A percentile compares a stretch with the other conserved stretches of the same genome.
Conservation (phyloP, 2,888 invertebrate genomes). For the Eupelmus urozonus region DNA sequence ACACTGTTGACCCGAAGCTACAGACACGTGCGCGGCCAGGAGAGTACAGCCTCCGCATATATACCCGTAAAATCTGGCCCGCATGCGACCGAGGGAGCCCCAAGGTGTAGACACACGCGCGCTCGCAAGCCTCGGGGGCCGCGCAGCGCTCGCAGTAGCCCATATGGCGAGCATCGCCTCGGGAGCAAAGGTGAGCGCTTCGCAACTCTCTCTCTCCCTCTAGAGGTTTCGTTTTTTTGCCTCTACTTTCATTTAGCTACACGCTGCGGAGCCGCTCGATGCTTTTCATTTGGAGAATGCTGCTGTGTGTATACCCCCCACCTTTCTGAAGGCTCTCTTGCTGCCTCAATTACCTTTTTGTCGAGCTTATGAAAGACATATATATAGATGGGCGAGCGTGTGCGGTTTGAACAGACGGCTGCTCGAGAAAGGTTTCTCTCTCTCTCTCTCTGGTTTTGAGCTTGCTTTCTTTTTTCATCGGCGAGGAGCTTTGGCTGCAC, state of each 20-base stretch:
- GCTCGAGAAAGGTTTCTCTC: not conserved
- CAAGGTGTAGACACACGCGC: not conserved
- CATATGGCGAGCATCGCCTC: conserved; percentile 74
- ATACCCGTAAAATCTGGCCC: conserved; percentile 7
- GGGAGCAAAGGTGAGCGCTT: conserved; percentile 68
- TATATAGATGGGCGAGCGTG: not conserved
- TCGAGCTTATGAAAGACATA: conserved; percentile 28
- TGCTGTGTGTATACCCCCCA: not conserved
- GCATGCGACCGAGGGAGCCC: not conserved
- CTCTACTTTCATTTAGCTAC: not conserved
- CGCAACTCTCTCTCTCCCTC: conserved; percentile 28
- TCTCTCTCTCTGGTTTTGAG: not conserved
- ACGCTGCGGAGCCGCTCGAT: not conserved
- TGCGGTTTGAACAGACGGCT: not conserved
- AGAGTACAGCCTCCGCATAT: not conserved
- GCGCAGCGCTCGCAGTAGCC: conserved; percentile 64
- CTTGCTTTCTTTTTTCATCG: conserved; percentile 4
- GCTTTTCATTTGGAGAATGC: conserved; percentile 25
- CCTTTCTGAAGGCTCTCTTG: not conserved
- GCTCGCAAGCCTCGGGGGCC: conserved; percentile 67
- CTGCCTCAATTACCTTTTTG: conserved; percentile 37
- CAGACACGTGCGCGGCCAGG: conserved; percentile 20
- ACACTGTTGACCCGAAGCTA: conserved; percentile 23
- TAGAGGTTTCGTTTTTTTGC: conserved; percentile 24
- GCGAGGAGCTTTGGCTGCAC: too few species aligned